Base-by-base conservation (phyloP, 1,140 invertebrate species). In the Magallana ariakensis region DNA sequence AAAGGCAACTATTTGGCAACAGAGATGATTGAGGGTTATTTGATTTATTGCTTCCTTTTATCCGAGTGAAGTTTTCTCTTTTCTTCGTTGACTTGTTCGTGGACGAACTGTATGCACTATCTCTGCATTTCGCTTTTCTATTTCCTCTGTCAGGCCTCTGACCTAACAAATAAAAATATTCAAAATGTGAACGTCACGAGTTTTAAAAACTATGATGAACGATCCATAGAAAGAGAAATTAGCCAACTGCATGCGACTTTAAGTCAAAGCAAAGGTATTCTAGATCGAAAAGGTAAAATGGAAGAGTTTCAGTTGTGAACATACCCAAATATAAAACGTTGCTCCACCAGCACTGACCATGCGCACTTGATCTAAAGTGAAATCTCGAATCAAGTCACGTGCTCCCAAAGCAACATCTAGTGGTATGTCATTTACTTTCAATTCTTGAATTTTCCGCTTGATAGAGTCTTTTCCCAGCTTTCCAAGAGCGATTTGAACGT, bases 241-340 rank as follows among this genome's bases (percentile, higher is more conserved):
- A 46, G 5, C 33, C 33, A 46, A 46, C 33, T 46, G 33, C 33
- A 46, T 5, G 33, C 5, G 5, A 46, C 2, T 46, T 46, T 46
- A 46, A 46, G 33, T 46, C 33, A 46, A 46, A 46, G 5, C 33
- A 46, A 4, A 4, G 33, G 33, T 46, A 46, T 46, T 46, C 33
- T 46, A 46, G 33, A 46, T 46, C 33, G 33, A 46, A 3, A 46
- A 46, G 33, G 33, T 46, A 46, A 46, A 46, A 4, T 46, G 33
- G 22, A 10, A 53, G 11, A 10, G 26, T 16, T 62, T 1, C 46
- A 7, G 1, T 80, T n/a, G 8, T 8, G 54, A 11, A 90, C 91
- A 88, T 88, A 94, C 93, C 93, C 93, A 94, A 53, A 93, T 90
- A 82, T 90, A 94, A 83, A 94, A 94, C 0, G 92, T 91, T 0